Base-by-base conservation (phyloP, 2,797 vertebrate genomes). In the Echiichthys vipera region DNA sequence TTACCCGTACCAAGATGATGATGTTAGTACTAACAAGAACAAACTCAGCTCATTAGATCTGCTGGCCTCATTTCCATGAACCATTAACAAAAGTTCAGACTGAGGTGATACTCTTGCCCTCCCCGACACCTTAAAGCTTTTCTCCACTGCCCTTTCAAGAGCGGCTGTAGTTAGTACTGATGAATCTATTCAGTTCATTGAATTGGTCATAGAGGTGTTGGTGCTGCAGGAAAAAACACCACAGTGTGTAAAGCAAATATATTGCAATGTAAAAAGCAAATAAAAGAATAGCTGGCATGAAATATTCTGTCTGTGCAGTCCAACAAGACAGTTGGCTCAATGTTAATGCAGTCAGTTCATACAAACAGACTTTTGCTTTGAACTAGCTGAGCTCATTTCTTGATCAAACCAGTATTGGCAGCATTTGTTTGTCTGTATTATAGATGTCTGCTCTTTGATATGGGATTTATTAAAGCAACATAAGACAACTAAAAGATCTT, bases 41-140 rank as follows among this genome's bases (percentile, higher is more conserved):
- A 56, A 53, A 40, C 24, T 56, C 43, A 6, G 55, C 67, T 86
- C 61, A 75, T 78, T 81, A 70, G 17, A 72, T 29, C 36, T 39
- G 40, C 56, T 47, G 0, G 14, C 37, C 49, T 76, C 47, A 77
- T 83, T 83, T 75, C 42, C 50, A 61, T 55, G 36, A 65, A 46
- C 40, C 36, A 15, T 40, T n/a, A n/a, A n/a, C n/a, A n/a, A n/a
- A n/a, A n/a, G 18, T 43, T 42, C 14, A 14, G 43, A n/a, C 13
- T 14, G 10, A 1, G 3, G n/a, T 58, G 30, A 58, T 29, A 5
- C 25, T 63, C 5, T 5, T 30, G 22, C 27, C 20, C 51, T 49
- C 17, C 13, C 6, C 29, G 39, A 50, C 29, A 32, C 51, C 45
- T 72, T 34, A 37, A 32, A 53, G 24, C 32, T 46, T 62, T 65